Evolutionary conservation across 2,888 invertebrate genomes (phyloP), one percentile per base, ranked within the genome.

Genomic region (Plutella xylostella): DNA sequence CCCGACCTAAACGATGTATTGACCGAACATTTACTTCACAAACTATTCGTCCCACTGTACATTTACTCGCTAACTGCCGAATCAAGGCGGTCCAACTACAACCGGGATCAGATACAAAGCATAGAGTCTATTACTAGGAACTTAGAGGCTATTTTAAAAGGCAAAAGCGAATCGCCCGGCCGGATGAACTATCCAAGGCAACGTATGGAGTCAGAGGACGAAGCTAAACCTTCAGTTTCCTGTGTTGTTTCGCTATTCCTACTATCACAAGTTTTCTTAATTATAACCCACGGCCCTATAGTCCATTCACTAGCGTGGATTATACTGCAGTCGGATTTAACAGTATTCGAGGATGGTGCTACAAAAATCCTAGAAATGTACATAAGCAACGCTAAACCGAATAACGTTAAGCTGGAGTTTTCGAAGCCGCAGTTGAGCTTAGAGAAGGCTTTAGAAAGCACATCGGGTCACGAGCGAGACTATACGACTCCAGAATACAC

Each of bases 251-350:
- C 97, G 1, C 79, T 98, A 49, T 98, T 96, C 80, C 82, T 98
- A 46, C 78, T 97, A 49, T 96, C 97, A 1, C 93, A 97, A 88
- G 96, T 98, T 39, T 98, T 98, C 80, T 85, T 98, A 46, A 97
- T 98, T 52, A 90, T 98, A 51, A 92, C 93, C 3, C 95, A 98
- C 68, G 89, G 91, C 1, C 96, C 97, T 0, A 87, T 98, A 55
- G 95, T 98, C 4, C 92, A 94, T 59, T 91, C 93, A 5, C 74
- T 98, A 53, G 95, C 97, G 33, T 92, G 95, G 87, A 93, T 96
- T 46, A 90, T 98, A 61, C 77, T 98, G 28, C 92, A 94, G 68
- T 93, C 94, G 1, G 92, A 96, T 61, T 83, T 86, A 53, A 86
- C 87, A 48, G 88, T 90, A 18, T 89, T 91, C 55, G 88, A 88